Base-by-base conservation (phyloP, 2,797 vertebrate species). In the Pagetopsis macropterus region DNA sequence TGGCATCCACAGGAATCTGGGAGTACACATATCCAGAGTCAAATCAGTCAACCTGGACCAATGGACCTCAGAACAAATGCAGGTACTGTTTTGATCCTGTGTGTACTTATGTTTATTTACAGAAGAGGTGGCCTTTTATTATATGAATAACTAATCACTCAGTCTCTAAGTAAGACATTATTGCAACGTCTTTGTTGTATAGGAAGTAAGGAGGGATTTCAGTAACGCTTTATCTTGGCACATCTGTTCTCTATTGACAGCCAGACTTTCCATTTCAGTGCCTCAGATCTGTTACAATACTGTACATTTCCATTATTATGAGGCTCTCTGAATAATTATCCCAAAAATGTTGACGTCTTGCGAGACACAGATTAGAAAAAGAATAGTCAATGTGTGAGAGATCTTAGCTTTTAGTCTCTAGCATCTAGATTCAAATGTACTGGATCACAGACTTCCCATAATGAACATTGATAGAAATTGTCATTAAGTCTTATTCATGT, bases 11-110 rank as follows among this genome's bases (percentile, higher is more conserved):
- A 96, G 98, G 92, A 99, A 99, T 79, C 93, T 99, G 10, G 98
- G 98, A 0, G 98, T 99, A 33, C 98, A 99, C 87, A 99, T 99
- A 90, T 99, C 98, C 91, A 94, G 97, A 83, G 98, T 99, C 54
- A 99, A 99, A 60, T 99, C 98, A 0, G 98, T 99, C 86, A 99
- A 99, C 83, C 94, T 99, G 16, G 98, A 99, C 93, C 97, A 99
- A 73, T 99, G 98, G 98, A 99, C 98, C 1, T 95, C 97, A 77
- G 98, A 99, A 72, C 98, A 99, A 93, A 99, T 99, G 67, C 97
- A 98, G 96, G 98, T 99, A 62, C 37, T n/a, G 21, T 37, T 70
- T 68, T 52, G 9, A 27, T 41, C 10, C 33, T 15, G 43, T 5
- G 2, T 48, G 2, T 9, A 1, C 3, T 57, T 69, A 48, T 19